Base-by-base conservation (phyloP, 2,797 vertebrate species). In the Astyanax mexicanus region DNA sequence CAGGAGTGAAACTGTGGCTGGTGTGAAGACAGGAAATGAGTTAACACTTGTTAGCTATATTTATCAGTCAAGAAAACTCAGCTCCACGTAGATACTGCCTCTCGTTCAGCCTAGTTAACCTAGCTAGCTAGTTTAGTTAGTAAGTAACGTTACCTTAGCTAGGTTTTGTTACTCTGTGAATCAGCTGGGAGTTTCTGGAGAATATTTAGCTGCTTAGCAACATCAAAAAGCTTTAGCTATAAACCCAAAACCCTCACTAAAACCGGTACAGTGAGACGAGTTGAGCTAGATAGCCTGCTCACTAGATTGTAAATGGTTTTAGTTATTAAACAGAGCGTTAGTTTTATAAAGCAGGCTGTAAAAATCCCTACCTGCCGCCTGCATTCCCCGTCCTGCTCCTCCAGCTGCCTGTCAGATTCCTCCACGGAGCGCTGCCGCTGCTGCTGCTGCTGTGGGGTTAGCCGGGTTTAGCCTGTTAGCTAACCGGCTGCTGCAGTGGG, bases 331-430 rank as follows among this genome's bases (percentile, higher is more conserved):
- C 57, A 60, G 57, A 17, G 29, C 10, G 57, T 10, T 35, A n/a
- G 32, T 38, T 60, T 42, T 25, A 1, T 38, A 17, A 8, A 38
- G 35, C 7, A 38, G 9, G n/a, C 37, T 21, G 6, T 21, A 62
- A 23, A 13, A 12, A 1, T 19, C 42, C 60, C 10, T 42, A 62
- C 60, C 60, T 62, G 38, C 11, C 23, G 5, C 42, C 37, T 21
- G 60, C 60, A 62, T 62, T 40, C 40, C 61, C 38, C 19, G 11
- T 32, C 60, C 60, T 9, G n/a, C n/a, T n/a, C n/a, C n/a, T 42
- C 60, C n/a, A 40, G 60, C 37, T 42, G 38, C 61, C 17, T 52
- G 58, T 32, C 58, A 44, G 61, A 19, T 52, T 11, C 21, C 47
- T 21, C 6, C 19, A 6, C 37, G 10, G 2, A 5, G 42, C 4